phyloP scores from a whole-genome alignment of 2,113 vertebrate genomes.

The Silurus glanis region DNA sequence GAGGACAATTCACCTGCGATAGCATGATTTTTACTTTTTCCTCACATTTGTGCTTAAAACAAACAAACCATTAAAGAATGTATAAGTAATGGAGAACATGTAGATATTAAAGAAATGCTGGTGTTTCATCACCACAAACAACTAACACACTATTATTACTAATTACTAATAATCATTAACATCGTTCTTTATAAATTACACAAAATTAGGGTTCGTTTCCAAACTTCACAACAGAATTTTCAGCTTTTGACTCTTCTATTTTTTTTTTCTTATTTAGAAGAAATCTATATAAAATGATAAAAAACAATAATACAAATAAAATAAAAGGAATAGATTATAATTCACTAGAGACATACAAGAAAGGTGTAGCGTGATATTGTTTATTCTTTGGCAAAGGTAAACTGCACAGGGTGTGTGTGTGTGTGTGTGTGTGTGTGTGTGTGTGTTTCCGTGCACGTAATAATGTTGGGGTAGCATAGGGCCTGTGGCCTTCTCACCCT shows the following conservation, averaged over 20 bases:
- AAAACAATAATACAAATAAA: not conserved
- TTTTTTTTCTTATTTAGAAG: not conserved
- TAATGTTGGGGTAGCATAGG: not conserved
- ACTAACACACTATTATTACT: not conserved
- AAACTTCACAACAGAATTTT: not conserved
- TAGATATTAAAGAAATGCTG: not conserved
- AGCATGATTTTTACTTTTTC: not conserved
- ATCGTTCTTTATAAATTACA: not conserved
- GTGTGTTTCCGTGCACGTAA: not conserved
- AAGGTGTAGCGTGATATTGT: no score
- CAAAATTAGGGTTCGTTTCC: not conserved
- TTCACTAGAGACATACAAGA: not conserved
- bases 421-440: not conserved
- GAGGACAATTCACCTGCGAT: not conserved
- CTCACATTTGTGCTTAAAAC: not conserved
- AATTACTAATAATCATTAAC: not conserved
- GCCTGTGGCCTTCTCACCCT: constrained; percentile 24
- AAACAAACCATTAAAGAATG: not conserved
- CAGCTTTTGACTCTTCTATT: not conserved
- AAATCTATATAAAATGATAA: not conserved
- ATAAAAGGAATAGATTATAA: not conserved
- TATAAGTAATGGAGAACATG: not conserved
- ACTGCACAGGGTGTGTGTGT: not conserved
- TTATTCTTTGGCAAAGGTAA: not conserved
- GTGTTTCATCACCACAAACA: not conserved